Percentiles rank a stretch among this genome's conserved stretches.
phyloP scores from a whole-genome alignment of 2,797 vertebrate genomes.

The Sebastolobus altivelis region DNA sequence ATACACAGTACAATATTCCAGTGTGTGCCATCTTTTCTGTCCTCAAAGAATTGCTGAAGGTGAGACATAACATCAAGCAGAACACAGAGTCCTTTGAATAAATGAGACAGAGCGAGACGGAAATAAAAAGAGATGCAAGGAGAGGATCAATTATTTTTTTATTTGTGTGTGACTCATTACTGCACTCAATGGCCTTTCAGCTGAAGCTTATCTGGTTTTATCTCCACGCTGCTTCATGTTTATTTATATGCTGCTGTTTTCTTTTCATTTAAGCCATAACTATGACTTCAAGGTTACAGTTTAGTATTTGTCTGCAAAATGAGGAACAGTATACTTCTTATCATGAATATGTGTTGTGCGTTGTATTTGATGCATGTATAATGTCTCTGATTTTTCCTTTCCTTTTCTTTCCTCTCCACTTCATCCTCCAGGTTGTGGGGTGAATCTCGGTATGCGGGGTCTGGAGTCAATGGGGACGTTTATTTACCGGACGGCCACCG shows the following conservation, averaged over 20 bases:
- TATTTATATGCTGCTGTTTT: conserved; percentile 17
- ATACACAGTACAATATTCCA: background rate
- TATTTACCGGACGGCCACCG: conserved; percentile 86
- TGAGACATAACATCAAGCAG: conserved; percentile 16
- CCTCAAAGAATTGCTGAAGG: background rate
- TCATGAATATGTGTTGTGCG: background rate
- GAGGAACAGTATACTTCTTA: background rate
- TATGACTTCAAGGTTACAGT: conserved; percentile 5
- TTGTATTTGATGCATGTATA: background rate
- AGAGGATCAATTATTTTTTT: conserved; percentile 15
- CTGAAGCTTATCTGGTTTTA: conserved; percentile 19
- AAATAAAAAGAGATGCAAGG: conserved; percentile 18
- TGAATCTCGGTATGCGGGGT: conserved; percentile 86
- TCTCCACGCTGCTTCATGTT: conserved; percentile 24
- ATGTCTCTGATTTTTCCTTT: background rate
- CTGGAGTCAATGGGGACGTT: conserved; percentile 87
- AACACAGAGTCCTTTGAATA: background rate
- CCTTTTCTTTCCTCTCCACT: background rate
- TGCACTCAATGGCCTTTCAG: conserved; percentile 42
- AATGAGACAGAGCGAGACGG: background rate
- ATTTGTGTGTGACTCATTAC: conserved; percentile 52
- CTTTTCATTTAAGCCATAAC: conserved; percentile 11
- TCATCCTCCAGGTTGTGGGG: conserved; percentile 82
- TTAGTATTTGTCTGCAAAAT: conserved; percentile 15
- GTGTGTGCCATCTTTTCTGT: background rate